Evolutionary conservation across 2,113 vertebrate species (phyloP).

Genomic region (Eudorcas thomsonii): DNA sequence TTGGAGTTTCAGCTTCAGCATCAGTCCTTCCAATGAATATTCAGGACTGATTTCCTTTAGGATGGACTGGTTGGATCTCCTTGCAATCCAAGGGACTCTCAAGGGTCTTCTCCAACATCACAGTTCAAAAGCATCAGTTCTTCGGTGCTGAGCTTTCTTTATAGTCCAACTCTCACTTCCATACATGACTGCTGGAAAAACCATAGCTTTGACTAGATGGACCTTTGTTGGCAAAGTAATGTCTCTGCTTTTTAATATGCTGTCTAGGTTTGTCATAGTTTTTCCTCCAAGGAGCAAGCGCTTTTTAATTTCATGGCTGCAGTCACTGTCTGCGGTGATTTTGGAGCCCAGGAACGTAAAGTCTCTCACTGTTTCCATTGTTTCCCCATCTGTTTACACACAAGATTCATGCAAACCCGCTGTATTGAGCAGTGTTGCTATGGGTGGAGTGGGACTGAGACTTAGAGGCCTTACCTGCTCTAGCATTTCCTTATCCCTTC

Average conservation of each 20-base stretch:
- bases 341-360: background rate
- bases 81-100: background rate
- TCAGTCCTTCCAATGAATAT: background rate
- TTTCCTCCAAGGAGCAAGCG: background rate
- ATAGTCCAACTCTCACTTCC: background rate
- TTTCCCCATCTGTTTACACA: background rate
- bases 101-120: background rate
- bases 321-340: background rate
- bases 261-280: background rate
- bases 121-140: background rate
- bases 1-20: background rate
- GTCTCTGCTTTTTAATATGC: background rate
- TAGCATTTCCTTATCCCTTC: background rate
- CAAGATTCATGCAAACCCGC: background rate
- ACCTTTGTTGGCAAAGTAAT: background rate
- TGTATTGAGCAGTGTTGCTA: background rate
- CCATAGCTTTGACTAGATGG: background rate
- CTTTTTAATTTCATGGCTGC: background rate
- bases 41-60: background rate
- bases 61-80: background rate
- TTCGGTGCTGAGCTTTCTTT: accelerated
- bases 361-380: background rate
- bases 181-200: background rate
- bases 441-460: background rate
- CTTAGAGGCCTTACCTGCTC: background rate